Conservation (phyloP, 2,797 vertebrate genomes). For the Bufotes viridis region DNA sequence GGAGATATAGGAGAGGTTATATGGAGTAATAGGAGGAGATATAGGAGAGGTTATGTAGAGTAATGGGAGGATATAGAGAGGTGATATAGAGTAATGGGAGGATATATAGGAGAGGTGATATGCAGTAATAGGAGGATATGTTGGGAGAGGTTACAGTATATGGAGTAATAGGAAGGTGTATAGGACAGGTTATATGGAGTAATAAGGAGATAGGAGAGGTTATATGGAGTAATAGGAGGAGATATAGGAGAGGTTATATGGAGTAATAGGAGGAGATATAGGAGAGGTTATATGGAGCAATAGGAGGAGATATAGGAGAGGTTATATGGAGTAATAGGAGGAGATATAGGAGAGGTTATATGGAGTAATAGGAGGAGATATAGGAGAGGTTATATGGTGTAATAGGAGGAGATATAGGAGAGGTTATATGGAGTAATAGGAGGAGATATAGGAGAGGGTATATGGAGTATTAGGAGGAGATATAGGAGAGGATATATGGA, state of each 20-base stretch:
- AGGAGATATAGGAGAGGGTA: slow-evolving; percentile 8
- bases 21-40: not conserved
- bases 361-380: not conserved
- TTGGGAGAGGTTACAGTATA: not conserved
- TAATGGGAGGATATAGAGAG: not conserved
- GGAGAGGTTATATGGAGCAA: slow-evolving; percentile 3
- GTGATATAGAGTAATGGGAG: not conserved
- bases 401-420: not conserved
- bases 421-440: slow-evolving; percentile 5
- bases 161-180: not conserved
- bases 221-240: slow-evolving; percentile 11
- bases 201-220: no score
- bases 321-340: not conserved
- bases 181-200: not conserved
- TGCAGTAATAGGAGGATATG: slow-evolving; percentile 1
- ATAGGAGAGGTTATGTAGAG: not conserved
- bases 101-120: not conserved
- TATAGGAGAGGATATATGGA: not conserved
- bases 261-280: not conserved
- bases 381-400: not conserved
- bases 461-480: slow-evolving; percentile 17
- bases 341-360: not conserved
- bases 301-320: not conserved
- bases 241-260: not conserved
- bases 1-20: not conserved